A percentile compares a stretch with the other conserved stretches of the same genome.
phyloP scores from a whole-genome alignment of 1,140 invertebrate species.

The Temnothorax longispinosus region DNA sequence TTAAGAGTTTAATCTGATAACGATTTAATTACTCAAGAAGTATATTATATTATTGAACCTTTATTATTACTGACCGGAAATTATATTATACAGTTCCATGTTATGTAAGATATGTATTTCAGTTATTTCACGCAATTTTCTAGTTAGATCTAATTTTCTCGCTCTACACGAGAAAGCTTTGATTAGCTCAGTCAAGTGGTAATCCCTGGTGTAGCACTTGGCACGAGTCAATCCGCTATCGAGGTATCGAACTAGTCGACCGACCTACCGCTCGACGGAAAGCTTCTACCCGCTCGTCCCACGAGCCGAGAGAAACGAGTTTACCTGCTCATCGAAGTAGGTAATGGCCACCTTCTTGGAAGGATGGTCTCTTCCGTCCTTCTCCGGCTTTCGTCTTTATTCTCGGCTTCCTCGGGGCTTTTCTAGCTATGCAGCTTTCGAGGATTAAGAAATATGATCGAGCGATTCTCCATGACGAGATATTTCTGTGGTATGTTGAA shows the following conservation, averaged over 20 bases:
- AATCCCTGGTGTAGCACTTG: slow-evolving; percentile 27
- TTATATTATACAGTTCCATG: not conserved
- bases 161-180: not conserved
- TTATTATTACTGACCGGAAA: not conserved
- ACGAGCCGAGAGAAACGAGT: slow-evolving; percentile 33
- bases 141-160: not conserved
- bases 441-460: slow-evolving; percentile 21
- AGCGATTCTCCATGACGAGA: not conserved
- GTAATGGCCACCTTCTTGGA: slow-evolving; percentile 39
- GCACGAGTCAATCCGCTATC: slow-evolving; percentile 40
- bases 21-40: not conserved
- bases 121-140: slow-evolving; percentile 12
- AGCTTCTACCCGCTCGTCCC: slow-evolving; percentile 14
- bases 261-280: slow-evolving; percentile 10
- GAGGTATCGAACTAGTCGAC: not conserved
- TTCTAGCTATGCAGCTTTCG: slow-evolving; percentile 8
- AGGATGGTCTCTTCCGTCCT: not conserved
- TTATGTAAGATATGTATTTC: not conserved
- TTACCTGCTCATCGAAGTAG: slow-evolving; percentile 51
- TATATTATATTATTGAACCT: not conserved
- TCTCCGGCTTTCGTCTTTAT: not conserved
- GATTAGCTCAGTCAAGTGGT: slow-evolving; percentile 11
- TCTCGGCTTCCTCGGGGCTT: not conserved
- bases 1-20: not conserved
- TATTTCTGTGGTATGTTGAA: slow-evolving; percentile 30